Evolutionary conservation across 2,113 vertebrate species (phyloP).

Genomic region (Etheostoma spectabile): DNA sequence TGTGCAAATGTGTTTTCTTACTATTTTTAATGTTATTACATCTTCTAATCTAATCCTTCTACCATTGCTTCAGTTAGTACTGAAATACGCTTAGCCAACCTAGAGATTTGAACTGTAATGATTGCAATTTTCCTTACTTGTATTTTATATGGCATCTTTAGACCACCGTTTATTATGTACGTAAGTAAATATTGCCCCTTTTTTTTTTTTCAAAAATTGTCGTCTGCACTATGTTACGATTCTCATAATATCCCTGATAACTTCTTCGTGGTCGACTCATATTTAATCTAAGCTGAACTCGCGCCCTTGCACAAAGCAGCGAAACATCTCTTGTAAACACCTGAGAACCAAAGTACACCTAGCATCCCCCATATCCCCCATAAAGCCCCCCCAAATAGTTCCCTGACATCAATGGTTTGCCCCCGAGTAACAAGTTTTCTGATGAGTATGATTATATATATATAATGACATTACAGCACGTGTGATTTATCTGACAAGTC

Average conservation of each 20-base stretch:
- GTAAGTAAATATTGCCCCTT: slow-evolving; percentile 80
- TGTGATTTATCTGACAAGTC: slow-evolving; percentile 66
- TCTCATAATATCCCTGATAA: slow-evolving; percentile 69
- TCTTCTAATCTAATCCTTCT: slow-evolving; percentile 86
- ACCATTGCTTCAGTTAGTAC: slow-evolving; percentile 87
- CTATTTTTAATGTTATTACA: slow-evolving; percentile 85
- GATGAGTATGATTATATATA: slow-evolving; percentile 67
- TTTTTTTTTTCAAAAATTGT: slow-evolving; percentile 59
- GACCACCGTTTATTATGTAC: slow-evolving; percentile 82
- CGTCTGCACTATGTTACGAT: slow-evolving; percentile 79
- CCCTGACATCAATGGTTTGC: slow-evolving; percentile 34
- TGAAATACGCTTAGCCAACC: slow-evolving; percentile 86
- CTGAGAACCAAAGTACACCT: slow-evolving; percentile 82
- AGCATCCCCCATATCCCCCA: slow-evolving; percentile 25
- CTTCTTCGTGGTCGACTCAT: slow-evolving; percentile 57
- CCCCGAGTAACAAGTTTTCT: slow-evolving; percentile 57
- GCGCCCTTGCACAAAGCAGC: slow-evolving; percentile 82
- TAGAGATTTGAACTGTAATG: slow-evolving; percentile 87
- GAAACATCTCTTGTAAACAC: slow-evolving; percentile 70
- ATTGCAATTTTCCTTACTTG: slow-evolving; percentile 85
- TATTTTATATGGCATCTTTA: slow-evolving; percentile 86
- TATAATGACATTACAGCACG: slow-evolving; percentile 71
- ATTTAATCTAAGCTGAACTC: slow-evolving; percentile 71
- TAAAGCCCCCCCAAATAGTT: slow-evolving; percentile 1
- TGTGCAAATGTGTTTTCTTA: slow-evolving; percentile 85